A percentile compares a stretch with the other conserved stretches of the same genome.
phyloP scores from a whole-genome alignment of 1,140 invertebrate genomes.

The Eriocheir sinensis region DNA sequence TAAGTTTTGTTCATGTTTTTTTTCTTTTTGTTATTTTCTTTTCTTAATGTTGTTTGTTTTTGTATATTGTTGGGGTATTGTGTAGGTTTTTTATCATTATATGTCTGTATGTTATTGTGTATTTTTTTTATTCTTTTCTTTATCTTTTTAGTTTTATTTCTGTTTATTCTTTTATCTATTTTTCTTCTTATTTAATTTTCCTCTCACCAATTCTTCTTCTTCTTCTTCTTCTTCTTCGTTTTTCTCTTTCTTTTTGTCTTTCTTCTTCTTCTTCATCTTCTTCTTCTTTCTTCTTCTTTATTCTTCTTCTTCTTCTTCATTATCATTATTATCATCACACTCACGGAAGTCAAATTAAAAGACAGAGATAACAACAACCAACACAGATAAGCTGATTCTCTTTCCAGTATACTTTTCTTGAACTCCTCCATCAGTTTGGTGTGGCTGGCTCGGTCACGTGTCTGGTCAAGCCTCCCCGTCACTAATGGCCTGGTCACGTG shows the following conservation, averaged over 20 bases:
- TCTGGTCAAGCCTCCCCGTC: too few species aligned
- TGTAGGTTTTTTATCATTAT: neutral
- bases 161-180: neutral
- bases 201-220: neutral
- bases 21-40: neutral
- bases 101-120: neutral
- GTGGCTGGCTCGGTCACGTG: neutral
- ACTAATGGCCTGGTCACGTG: too few species aligned
- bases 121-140: neutral
- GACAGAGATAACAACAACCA: too few species aligned
- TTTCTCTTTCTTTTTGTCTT: too few species aligned
- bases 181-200: neutral
- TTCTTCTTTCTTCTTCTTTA: too few species aligned
- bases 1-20: neutral
- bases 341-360: too few species aligned
- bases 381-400: too few species aligned
- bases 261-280: too few species aligned
- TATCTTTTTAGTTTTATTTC: neutral
- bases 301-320: too few species aligned
- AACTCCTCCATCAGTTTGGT: too few species aligned
- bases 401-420: too few species aligned
- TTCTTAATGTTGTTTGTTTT: neutral
- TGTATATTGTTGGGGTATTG: neutral
- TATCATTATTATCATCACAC: too few species aligned
- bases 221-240: neutral